Conservation (phyloP, 2,888 invertebrate species). For the Chironomus riparius region DNA sequence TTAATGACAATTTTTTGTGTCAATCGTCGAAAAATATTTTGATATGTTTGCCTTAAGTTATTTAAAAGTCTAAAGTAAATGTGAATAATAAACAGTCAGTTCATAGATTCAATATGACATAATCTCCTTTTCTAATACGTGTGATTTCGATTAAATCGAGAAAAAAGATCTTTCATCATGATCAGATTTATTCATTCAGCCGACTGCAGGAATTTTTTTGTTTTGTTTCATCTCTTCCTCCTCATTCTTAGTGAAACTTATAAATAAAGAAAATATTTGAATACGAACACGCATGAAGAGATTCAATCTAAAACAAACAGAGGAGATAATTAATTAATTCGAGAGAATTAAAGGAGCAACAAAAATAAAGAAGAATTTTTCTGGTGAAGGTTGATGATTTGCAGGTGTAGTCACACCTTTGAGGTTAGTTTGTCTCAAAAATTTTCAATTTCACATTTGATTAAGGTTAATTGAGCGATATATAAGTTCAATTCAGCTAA, state of each 20-base stretch:
- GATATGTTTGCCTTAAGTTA: conserved; percentile 13
- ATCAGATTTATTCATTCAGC: not conserved
- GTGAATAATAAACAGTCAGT: not conserved
- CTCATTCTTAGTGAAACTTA: too few relatives aligned
- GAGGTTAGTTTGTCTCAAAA: too few relatives aligned
- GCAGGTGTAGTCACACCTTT: too few relatives aligned
- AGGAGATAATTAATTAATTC: conserved; percentile 3
- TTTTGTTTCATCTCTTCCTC: not conserved
- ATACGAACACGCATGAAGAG: not conserved
- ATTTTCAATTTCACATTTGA: too few relatives aligned
- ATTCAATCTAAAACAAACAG: not conserved
- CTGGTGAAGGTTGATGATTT: too few relatives aligned
- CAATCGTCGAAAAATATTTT: conserved; percentile 22
- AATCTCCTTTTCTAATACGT: not conserved
- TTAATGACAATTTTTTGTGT: conserved; percentile 25
- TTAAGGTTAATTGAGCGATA: too few relatives aligned
- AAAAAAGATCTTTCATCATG: conserved; percentile 10
- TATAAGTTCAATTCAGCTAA: too few relatives aligned
- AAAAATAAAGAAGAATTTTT: too few relatives aligned
- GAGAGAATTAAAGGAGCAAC: not conserved
- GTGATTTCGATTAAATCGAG: not conserved
- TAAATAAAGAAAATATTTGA: too few relatives aligned
- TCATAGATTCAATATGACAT: conserved; percentile 4
- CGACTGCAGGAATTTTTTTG: not conserved
- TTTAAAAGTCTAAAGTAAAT: not conserved